Evolutionary conservation across 2,888 invertebrate genomes (phyloP), one percentile per base, ranked within the genome.

Genomic region (Beris morrisii): DNA sequence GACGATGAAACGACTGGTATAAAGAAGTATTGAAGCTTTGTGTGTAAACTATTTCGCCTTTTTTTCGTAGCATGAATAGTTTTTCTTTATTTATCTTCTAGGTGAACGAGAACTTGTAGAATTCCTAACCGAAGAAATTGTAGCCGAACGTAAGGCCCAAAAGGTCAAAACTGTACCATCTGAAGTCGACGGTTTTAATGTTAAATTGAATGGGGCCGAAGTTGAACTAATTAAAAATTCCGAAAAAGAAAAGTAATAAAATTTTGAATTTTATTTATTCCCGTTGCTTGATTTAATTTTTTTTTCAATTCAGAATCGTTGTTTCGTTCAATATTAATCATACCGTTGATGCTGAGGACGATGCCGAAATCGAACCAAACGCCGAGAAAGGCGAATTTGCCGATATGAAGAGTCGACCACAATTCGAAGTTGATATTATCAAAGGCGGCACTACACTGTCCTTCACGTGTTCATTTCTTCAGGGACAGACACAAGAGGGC

Each of bases 281-380:
- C n/a, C 2, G n/a, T 22, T 22, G 22, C 52, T 15, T 22, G 3
- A 22, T 22, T 22, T 22, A 44, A 58, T 52, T 43, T 46, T 68
- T 67, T 63, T 68, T 67, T 69, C 63, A 48, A 79, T 81, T 31
- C 74, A 92, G 91, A 70, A 85, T 95, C 69, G 85, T 84, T 59
- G 86, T 97, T 53, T 88, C 86, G 65, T 92, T 97, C 79, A 97
- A 96, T 78, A 91, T 98, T 0, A 98, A 97, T 79, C 95, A 97
- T 80, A 92, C 95, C 0, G 96, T 97, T 0, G 95, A 96, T 77
- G 85, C 92, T 0, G 93, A 93, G 61, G 76, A 85, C 4, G 90
- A 89, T 56, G 85, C 89, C 2, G 88, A 88, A 67, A 71, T 86
- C 3, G 86, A 88, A 71, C 83, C 83, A 1, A 81, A 81, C 69